A percentile compares a stretch with the other conserved stretches of the same genome.
Evolutionary conservation across 2,888 invertebrate genomes (phyloP).

Genomic region (Drosophila pegasa): DNA sequence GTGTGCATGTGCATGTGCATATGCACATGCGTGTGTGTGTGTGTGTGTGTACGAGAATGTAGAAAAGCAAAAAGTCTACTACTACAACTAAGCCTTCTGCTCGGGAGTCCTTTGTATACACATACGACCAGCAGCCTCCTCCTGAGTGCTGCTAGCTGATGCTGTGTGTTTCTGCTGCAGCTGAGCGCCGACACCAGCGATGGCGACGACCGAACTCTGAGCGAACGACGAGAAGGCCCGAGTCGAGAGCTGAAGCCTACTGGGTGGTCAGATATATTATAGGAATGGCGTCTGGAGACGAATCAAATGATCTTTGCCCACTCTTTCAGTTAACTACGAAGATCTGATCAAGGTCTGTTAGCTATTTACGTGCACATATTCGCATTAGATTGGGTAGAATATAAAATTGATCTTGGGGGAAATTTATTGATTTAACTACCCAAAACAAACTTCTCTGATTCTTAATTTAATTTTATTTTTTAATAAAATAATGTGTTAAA

Average conservation of each 20-base stretch:
- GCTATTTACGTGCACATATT: not conserved
- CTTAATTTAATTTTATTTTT: not conserved
- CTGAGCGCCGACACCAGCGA: slow-evolving; percentile 57
- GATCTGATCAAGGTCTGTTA: not conserved
- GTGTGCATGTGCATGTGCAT: not conserved
- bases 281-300: not conserved
- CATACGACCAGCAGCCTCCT: slow-evolving; percentile 33
- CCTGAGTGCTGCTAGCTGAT: slow-evolving; percentile 30
- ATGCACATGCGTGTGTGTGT: too few species aligned
- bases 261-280: not conserved
- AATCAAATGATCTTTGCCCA: slow-evolving; percentile 13
- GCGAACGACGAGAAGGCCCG: slow-evolving; percentile 27
- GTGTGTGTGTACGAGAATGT: slow-evolving; percentile 53
- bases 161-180: slow-evolving; percentile 53
- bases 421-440: not conserved
- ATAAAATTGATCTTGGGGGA: not conserved
- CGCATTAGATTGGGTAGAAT: too few species aligned
- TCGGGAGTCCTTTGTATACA: slow-evolving; percentile 15
- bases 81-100: slow-evolving; percentile 67
- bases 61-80: slow-evolving; percentile 78
- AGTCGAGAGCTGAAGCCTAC: slow-evolving; percentile 13
- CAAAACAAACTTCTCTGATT: too few species aligned
- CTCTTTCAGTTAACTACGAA: not conserved
- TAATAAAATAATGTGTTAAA: too few species aligned
- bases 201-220: slow-evolving; percentile 22